phyloP scores from a whole-genome alignment of 2,113 vertebrate genomes.

The Dunckerocampus dactyliophorus region DNA sequence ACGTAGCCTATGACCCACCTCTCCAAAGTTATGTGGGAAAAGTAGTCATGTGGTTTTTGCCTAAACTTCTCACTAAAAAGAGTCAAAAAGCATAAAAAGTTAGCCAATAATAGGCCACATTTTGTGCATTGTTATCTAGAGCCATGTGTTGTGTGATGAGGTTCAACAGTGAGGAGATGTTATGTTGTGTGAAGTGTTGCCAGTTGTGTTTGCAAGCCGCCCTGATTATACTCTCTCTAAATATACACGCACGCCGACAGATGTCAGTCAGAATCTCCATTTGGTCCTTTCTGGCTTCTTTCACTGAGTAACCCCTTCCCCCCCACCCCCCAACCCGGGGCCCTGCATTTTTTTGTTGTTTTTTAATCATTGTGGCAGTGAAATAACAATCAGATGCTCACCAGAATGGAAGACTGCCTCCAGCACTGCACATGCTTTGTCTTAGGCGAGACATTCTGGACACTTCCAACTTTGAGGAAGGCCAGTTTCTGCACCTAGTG shows the following conservation, averaged over 20 bases:
- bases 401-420: conserved; percentile 47
- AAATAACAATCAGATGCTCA: conserved; percentile 73
- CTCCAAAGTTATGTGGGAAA: too few species aligned
- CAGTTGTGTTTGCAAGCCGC: conserved; percentile 15
- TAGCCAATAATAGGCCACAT: too few species aligned
- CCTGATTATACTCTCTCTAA: conserved; percentile 62
- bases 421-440: conserved; percentile 6
- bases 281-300: conserved; percentile 63
- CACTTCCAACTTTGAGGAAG: too few species aligned
- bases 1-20: too few species aligned
- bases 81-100: too few species aligned
- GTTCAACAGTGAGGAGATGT: conserved; percentile 1
- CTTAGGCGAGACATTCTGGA: too few species aligned
- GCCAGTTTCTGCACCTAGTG: too few species aligned
- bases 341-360: conserved; percentile 33
- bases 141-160: not conserved
- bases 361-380: conserved; percentile 65
- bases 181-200: conserved; percentile 22
- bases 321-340: conserved; percentile 15
- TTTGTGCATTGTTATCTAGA: not conserved
- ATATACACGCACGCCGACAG: conserved; percentile 32
- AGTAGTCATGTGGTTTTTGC: too few species aligned
- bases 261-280: conserved; percentile 65
- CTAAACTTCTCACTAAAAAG: too few species aligned
- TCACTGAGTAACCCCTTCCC: conserved; percentile 26